phyloP scores from a whole-genome alignment of 1,140 invertebrate genomes.

The Danaus plexippus region DNA sequence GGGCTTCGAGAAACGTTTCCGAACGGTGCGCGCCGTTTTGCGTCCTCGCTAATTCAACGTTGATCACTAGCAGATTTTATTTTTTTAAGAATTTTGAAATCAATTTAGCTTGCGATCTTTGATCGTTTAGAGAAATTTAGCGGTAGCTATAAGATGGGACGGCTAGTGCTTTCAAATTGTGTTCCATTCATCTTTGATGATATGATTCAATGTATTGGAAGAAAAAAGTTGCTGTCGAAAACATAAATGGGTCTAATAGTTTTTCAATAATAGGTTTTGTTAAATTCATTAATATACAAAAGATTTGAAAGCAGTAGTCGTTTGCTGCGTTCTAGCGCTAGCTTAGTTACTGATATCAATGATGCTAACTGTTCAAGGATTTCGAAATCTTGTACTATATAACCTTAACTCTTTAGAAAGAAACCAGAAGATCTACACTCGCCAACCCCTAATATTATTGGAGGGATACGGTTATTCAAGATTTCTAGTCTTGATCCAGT shows the following conservation, averaged over 20 bases:
- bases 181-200: neutral
- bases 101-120: conserved; percentile 69
- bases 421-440: too few relatives aligned
- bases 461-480: too few relatives aligned
- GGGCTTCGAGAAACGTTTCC: conserved; percentile 83
- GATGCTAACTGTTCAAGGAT: conserved; percentile 46
- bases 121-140: conserved; percentile 67
- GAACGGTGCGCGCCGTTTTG: conserved; percentile 83
- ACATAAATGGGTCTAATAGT: conserved; percentile 3
- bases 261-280: neutral
- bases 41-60: conserved; percentile 73
- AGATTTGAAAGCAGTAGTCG: conserved; percentile 49
- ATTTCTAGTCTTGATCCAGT: conserved; percentile 35
- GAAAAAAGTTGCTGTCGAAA: neutral
- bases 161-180: conserved; percentile 57
- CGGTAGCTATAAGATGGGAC: conserved; percentile 65
- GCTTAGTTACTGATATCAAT: conserved; percentile 55
- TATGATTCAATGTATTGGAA: neutral
- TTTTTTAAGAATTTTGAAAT: conserved; percentile 72
- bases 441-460: too few relatives aligned
- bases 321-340: conserved; percentile 47
- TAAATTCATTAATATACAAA: conserved; percentile 3
- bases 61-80: conserved; percentile 71
- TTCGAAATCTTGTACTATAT: conserved; percentile 16
- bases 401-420: too few relatives aligned